A percentile compares a stretch with the other conserved stretches of the same genome.
These are phyloP conservation scores for Stictocephala bisonia DNA, from an alignment of 2,888 invertebrate species.

Conservation along the genomic window DNA sequence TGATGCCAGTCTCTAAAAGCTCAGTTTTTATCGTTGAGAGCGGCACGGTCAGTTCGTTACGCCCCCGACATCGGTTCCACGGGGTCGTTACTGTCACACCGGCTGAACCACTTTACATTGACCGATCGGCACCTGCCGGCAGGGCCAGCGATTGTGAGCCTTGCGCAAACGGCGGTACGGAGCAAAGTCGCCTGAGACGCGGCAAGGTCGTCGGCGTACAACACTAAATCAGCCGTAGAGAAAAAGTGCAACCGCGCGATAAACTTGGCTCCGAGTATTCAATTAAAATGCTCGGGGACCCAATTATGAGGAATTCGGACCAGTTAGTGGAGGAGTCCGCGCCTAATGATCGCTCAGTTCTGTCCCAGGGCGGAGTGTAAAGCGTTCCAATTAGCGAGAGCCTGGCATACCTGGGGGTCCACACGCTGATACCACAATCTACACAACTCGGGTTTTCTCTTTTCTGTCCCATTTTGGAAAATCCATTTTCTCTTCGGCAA, in stretches of 20 bases:
- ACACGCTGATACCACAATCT: too few relatives aligned
- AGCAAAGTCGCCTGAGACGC: slow-evolving; percentile 1
- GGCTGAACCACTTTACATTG: too few relatives aligned
- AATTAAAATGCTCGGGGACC: slow-evolving; percentile 36
- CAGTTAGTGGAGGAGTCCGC: too few relatives aligned
- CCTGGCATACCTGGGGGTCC: neutral
- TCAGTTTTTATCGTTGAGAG: neutral
- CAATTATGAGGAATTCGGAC: slow-evolving; percentile 30
- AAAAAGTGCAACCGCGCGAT: slow-evolving; percentile 34
- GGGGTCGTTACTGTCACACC: too few relatives aligned
- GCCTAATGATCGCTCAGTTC: too few relatives aligned
- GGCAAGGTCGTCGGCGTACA: too few relatives aligned
- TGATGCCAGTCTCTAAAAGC: neutral
- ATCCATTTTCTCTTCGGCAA: too few relatives aligned
- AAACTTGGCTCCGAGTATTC: slow-evolving; percentile 31
- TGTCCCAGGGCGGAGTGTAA: neutral
- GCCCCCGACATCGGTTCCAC: neutral
- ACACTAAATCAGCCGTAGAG: slow-evolving; percentile 13
- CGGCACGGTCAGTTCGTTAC: neutral
- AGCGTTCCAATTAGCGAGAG: slow-evolving; percentile 18
- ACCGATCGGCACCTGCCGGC: slow-evolving; percentile 16
- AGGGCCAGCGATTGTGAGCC: slow-evolving; percentile 2
- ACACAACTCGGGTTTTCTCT: too few relatives aligned
- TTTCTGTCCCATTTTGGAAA: too few relatives aligned
- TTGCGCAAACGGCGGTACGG: neutral